Percentiles rank a stretch among this genome's conserved stretches.
phyloP scores from a whole-genome alignment of 2,113 vertebrate species.

The Eptesicus fuscus region DNA sequence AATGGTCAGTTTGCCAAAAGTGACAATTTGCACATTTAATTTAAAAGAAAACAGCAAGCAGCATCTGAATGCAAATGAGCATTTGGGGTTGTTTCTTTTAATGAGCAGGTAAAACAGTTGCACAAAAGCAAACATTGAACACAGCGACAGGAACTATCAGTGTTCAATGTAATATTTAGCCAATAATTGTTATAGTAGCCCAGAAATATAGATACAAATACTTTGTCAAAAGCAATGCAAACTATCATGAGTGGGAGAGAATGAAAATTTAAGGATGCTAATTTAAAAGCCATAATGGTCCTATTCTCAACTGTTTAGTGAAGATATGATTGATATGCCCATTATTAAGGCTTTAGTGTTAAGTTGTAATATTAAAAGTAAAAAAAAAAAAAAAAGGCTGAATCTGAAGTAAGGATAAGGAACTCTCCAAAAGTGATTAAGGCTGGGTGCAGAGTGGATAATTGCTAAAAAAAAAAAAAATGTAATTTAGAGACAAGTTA shows the following conservation, averaged over 20 bases:
- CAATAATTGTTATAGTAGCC: neutral
- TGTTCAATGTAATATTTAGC: neutral
- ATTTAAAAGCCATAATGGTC: neutral
- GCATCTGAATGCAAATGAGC: conserved; percentile 30
- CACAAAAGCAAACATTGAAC: neutral
- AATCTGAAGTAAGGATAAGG: neutral
- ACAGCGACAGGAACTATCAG: neutral
- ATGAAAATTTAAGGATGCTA: neutral
- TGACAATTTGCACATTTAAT: conserved; percentile 54
- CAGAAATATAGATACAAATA: conserved; percentile 12
- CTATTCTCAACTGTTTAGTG: neutral
- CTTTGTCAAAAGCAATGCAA: neutral
- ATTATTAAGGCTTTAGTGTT: neutral
- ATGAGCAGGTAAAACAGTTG: conserved; percentile 26
- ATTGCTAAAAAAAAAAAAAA: neutral
- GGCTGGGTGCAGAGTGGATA: neutral
- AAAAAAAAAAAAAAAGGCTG: neutral
- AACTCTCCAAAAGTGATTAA: neutral
- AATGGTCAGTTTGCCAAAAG: conserved; percentile 36
- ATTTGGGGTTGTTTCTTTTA: conserved; percentile 4
- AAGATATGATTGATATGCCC: neutral
- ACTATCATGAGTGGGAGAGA: neutral
- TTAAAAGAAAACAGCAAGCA: conserved; percentile 50
- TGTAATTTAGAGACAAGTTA: neutral
- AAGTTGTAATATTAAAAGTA: neutral